Evolutionary conservation across 2,797 vertebrate species (phyloP), one percentile per base, ranked within the genome.

Genomic region (Nothura maculosa): DNA sequence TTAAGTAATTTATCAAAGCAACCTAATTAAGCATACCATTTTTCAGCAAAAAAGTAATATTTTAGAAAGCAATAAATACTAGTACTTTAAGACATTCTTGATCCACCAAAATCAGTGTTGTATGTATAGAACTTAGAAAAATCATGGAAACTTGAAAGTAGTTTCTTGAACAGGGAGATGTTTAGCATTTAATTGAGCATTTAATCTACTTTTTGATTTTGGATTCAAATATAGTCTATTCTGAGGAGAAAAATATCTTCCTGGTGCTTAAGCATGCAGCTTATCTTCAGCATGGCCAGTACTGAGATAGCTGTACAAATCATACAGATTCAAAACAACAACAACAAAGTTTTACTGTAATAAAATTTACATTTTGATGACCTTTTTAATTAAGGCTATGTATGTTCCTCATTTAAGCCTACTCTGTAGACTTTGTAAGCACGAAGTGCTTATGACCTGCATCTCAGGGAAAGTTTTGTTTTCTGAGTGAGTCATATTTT

Each of bases 381-480:
- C 6, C 2, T 81, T 93, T 90, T 48, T 30, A 94, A 94, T 81
- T 81, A 92, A 77, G 5, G 50, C 19, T 72, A 14, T 60, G 10
- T 72, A 14, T 60, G 10, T 63, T 93, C 93, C n/a, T 92, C 69
- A 67, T 74, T 79, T 30, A 73, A 67, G 43, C n/a, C 77, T 75
- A 42, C 50, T 79, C 42, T 24, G 64, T 82, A 86, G 45, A 66
- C n/a, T 75, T 80, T 88, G n/a, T 24, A 78, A 58, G 7, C 4
- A 16, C 57, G 62, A 61, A 67, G 73, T 47, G 14, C 16, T 55
- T 90, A 52, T n/a, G 81, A 5, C 5, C 24, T n/a, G 5, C 62
- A 7, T 3, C 9, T 54, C 21, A 10, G 43, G 9, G 40, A 89
- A 89, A 81, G 58, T 16, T 66, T 57, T n/a, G 2, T 73, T 77